A percentile compares a stretch with the other conserved stretches of the same genome.
Evolutionary conservation across 2,888 invertebrate genomes (phyloP).

Genomic region (Tetranychus truncatus): DNA sequence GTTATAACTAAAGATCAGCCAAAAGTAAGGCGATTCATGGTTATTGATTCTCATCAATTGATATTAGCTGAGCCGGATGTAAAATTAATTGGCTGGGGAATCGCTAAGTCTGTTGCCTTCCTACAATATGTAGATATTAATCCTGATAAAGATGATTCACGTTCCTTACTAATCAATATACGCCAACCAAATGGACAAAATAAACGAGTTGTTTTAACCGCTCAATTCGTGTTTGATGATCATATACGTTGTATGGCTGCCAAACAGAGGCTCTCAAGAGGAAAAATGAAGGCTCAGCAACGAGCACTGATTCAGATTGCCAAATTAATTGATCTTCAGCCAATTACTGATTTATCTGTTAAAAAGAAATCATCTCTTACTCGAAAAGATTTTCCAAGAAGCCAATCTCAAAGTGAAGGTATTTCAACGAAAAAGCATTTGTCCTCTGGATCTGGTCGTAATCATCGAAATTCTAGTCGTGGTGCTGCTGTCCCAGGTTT

Average conservation of each 20-base stretch:
- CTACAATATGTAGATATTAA: constrained; percentile 77
- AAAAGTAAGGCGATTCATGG: constrained; percentile 60
- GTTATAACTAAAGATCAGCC: constrained; percentile 73
- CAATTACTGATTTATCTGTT: background rate
- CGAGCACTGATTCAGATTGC: constrained; percentile 94
- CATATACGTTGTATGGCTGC: constrained; percentile 98
- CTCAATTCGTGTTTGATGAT: constrained; percentile 92
- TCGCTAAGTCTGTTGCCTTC: constrained; percentile 86
- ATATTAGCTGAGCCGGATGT: constrained; percentile 94
- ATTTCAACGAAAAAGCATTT: constrained; percentile 5
- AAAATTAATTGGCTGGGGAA: constrained; percentile 85
- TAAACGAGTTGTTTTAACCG: constrained; percentile 54
- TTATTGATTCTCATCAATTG: constrained; percentile 82
- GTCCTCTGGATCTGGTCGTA: background rate
- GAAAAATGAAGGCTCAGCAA: constrained; percentile 77
- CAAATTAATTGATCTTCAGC: constrained; percentile 56
- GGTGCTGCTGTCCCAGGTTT: constrained; percentile 15
- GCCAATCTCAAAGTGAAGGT: constrained; percentile 14
- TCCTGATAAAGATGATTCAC: constrained; percentile 88
- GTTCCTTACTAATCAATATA: constrained; percentile 72
- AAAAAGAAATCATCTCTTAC: background rate
- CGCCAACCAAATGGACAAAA: constrained; percentile 32
- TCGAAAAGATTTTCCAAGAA: constrained; percentile 12
- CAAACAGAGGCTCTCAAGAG: constrained; percentile 56
- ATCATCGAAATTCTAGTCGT: background rate